phyloP scores from a whole-genome alignment of 1,140 invertebrate species.

The Drosophila sp. region DNA sequence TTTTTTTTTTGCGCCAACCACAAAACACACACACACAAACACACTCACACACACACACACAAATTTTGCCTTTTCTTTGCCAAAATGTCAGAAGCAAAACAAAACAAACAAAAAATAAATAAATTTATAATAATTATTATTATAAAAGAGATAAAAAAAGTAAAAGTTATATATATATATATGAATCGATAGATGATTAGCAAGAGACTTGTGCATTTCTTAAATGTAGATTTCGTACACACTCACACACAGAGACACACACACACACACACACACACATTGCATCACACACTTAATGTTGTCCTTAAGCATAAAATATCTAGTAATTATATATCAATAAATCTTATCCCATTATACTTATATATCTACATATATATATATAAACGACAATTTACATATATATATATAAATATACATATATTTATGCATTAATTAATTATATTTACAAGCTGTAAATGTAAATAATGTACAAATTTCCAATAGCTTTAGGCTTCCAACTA shows the following conservation, averaged over 20 bases:
- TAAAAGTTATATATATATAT: slow-evolving; percentile 9
- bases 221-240: slow-evolving; percentile 71
- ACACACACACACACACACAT: slow-evolving; percentile 41
- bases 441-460: slow-evolving; percentile 76
- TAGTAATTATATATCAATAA: slow-evolving; percentile 38
- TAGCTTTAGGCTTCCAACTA: slow-evolving; percentile 63
- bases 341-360: slow-evolving; percentile 27
- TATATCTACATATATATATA: slow-evolving; percentile 37
- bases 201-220: slow-evolving; percentile 78
- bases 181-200: slow-evolving; percentile 36
- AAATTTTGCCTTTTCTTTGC: slow-evolving; percentile 61
- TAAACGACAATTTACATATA: slow-evolving; percentile 32
- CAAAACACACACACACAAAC: slow-evolving; percentile 2
- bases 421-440: slow-evolving; percentile 58
- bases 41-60: background rate
- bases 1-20: slow-evolving; percentile 22
- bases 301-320: slow-evolving; percentile 31
- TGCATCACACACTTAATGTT: slow-evolving; percentile 58
- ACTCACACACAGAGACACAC: slow-evolving; percentile 33
- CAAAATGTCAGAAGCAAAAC: slow-evolving; percentile 42
- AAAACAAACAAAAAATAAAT: slow-evolving; percentile 19
- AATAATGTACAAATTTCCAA: slow-evolving; percentile 80
- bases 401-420: slow-evolving; percentile 31
- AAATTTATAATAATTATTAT: slow-evolving; percentile 21
- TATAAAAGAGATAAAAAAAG: slow-evolving; percentile 32